Evolutionary conservation across 1,140 invertebrate genomes (phyloP), one percentile per base, ranked within the genome.

Genomic region (Ceratosolen solmsi): DNA sequence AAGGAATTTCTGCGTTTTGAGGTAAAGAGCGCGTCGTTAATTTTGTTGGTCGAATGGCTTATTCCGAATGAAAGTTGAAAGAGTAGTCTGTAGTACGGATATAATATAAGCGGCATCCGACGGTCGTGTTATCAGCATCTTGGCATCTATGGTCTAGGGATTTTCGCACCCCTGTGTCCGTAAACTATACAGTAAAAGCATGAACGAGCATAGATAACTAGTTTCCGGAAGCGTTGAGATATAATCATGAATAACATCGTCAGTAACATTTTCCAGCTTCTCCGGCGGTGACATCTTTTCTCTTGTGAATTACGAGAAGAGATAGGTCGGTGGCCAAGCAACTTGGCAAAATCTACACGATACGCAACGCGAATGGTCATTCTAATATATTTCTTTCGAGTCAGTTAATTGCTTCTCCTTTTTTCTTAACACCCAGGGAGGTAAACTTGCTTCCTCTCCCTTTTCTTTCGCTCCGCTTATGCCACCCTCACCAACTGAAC

Each of bases 221-320:
- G 87, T 89, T 91, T 91, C 88, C 90, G 90, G 90, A 91, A 91
- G 85, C 87, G 85, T 83, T 79, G 84, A 91, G 87, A 90, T 91
- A 87, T 87, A 86, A 87, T 84, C 84, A 2, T 30, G 60, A 71
- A 76, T 70, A 80, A 8, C 41, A n/a, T 65, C 58, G 22, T 30
- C 2, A 8, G 76, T 1, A 41, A 38, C 79, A 46, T 63, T 74
- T 63, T 65, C 56, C 38, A 63, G 56, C 79, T 49, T 9, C 71
- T 51, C 38, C 38, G 33, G 33, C 54, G 27, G 60, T 60, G 58
- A 73, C 25, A 49, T 73, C 70, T 80, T 73, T 80, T 80, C 56
- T 80, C 27, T 30, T 25, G 25, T 77, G 68, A 82, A 72, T 82
- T 82, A 76, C 63, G 74, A 82, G 72, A 36, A 17, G 30, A 80